Evolutionary conservation across 2,888 invertebrate genomes (phyloP).

Genomic region (Cylindroiulus punctatus): DNA sequence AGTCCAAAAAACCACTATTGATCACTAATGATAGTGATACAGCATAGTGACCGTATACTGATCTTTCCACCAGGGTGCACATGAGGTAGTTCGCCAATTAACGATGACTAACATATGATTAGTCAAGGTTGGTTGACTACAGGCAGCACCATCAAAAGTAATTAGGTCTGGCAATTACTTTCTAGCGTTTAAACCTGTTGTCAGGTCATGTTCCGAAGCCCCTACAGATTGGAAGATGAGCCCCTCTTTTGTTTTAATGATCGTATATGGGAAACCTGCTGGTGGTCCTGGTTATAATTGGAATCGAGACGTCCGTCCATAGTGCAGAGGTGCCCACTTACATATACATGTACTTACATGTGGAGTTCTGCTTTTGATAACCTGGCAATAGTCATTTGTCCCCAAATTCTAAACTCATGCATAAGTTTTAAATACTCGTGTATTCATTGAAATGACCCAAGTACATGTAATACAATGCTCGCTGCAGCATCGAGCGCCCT

Average conservation of each 20-base stretch:
- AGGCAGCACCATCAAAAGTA: not conserved
- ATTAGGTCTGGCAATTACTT: constrained; percentile 25
- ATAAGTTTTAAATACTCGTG: not conserved
- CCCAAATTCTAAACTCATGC: not conserved
- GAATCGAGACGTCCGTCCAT: not conserved
- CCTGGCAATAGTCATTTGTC: not conserved
- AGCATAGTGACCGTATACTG: too few species aligned
- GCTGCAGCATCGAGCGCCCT: not conserved
- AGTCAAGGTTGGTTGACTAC: constrained; percentile 35
- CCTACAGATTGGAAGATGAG: not conserved
- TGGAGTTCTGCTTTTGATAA: not conserved
- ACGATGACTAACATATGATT: constrained; percentile 21
- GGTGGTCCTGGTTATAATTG: not conserved
- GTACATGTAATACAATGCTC: not conserved
- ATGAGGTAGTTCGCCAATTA: not conserved
- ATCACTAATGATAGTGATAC: too few species aligned
- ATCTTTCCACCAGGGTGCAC: not conserved
- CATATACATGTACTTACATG: too few species aligned
- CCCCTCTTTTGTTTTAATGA: constrained; percentile 21
- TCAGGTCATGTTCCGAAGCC: not conserved
- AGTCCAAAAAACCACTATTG: too few species aligned
- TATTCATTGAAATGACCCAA: too few species aligned
- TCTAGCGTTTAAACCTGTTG: constrained; percentile 24
- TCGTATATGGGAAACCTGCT: not conserved
- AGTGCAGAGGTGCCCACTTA: not conserved